Base-by-base conservation (phyloP, 2,113 vertebrate species). In the Laticauda colubrina region DNA sequence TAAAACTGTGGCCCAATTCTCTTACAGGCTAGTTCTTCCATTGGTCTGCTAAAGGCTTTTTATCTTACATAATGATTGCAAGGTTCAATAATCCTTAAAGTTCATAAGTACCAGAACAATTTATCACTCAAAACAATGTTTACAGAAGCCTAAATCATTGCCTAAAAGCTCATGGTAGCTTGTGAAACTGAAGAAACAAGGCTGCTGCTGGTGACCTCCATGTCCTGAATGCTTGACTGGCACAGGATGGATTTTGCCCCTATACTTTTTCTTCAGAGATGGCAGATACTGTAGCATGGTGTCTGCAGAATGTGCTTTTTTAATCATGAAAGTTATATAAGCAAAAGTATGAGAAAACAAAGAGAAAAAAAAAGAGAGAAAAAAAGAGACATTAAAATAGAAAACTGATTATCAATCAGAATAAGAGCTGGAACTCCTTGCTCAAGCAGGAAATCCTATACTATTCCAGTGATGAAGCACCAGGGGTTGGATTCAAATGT, bases 161-260 rank as follows among this genome's bases (percentile, higher is more conserved):
- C 45, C 43, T 90, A 61, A 90, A 90, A 90, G 86, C 88, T 93
- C 55, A 86, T 5, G 18, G 23, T 21, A 61, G 55, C 56, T 86
- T 53, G 51, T 6, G 61, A 55, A 92, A 89, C 59, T 55, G 61
- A 92, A 92, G 18, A 48, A 43, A 12, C 8, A 86, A 51, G 45
- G 12, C 26, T 93, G 75, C 92, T 90, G 88, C 55, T 85, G 61
- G 43, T 90, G 88, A 53, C 55, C 81, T 57, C 18, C 24, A 86
- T 93, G 92, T 86, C 64, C n/a, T 86, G 23, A 90, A 93, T 43
- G 92, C 88, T 51, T 90, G 75, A 64, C 23, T 93, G 92, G n/a
- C 48, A 54, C 26, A 18, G 11, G 85, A 64, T 43, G 39, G 43
- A 14, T 18, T 90, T 86, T 43, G n/a, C 88, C 92, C 92, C 55